These are phyloP conservation scores for Polymixis flavicincta DNA, from an alignment of 2,888 invertebrate species.

Conservation along the genomic window DNA sequence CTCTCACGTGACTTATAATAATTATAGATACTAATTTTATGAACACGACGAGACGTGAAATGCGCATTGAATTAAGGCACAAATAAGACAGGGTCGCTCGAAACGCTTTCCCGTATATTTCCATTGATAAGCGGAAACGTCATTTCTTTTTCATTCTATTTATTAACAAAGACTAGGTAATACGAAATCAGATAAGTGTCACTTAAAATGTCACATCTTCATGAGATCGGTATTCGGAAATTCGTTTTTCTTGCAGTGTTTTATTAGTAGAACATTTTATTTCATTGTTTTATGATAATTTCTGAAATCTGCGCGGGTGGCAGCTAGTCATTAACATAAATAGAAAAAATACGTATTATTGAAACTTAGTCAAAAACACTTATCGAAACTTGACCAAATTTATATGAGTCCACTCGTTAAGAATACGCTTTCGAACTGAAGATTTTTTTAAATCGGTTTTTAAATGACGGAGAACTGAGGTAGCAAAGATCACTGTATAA, in stretches of 20 bases:
- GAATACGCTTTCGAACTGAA: too few relatives aligned
- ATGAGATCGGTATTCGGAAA: slow-evolving; percentile 27
- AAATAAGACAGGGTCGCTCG: background rate
- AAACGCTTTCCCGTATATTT: slow-evolving; percentile 25
- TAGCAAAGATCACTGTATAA: too few relatives aligned
- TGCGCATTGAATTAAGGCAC: background rate
- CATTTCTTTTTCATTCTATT: slow-evolving; percentile 54
- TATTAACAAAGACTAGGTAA: slow-evolving; percentile 55
- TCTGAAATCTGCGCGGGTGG: too few relatives aligned
- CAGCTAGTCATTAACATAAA: too few relatives aligned
- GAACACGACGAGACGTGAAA: background rate
- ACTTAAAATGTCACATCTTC: slow-evolving; percentile 43
- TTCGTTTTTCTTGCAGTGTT: slow-evolving; percentile 3
- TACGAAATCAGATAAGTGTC: slow-evolving; percentile 34
- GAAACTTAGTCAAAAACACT: too few relatives aligned
- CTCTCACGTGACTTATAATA: too few relatives aligned
- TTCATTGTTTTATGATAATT: background rate
- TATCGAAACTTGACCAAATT: too few relatives aligned
- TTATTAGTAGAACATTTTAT: slow-evolving; percentile 21
- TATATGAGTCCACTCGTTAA: too few relatives aligned
- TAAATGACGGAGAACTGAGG: too few relatives aligned
- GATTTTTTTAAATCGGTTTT: too few relatives aligned
- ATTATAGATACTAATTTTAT: background rate
- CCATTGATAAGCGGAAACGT: slow-evolving; percentile 27
- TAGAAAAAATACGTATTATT: too few relatives aligned